Evolutionary conservation across 1,140 invertebrate genomes (phyloP), one percentile per base, ranked within the genome.

Genomic region (Aphaenogaster floridana): DNA sequence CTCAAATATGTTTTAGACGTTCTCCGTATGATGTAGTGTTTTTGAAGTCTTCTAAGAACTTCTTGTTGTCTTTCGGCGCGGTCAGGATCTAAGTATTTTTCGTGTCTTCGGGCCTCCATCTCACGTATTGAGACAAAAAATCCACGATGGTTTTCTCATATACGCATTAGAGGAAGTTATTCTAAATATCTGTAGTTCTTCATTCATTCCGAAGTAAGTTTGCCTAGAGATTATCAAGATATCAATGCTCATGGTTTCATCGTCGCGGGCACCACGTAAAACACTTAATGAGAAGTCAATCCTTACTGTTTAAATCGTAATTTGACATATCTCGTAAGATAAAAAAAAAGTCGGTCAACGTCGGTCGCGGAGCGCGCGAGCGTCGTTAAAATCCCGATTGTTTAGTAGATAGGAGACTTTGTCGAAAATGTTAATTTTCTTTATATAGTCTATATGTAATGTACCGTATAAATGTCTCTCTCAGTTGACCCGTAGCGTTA

Each of bases 381-480:
- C 74, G 66, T 72, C 34, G 54, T 77, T 28, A 87, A 84, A 87
- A 77, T 84, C 13, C 28, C 54, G 54, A 54, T 84, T 34, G 50
- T 89, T 87, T 87, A 61, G 17, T 87, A 61, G 21, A 80, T 50
- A 89, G 36, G 8, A 36, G 9, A 21, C 28, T 59, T 57, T 21
- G 71, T 74, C 68, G 13, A 72, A 48, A 71, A 42, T 71, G 80
- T 90, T 89, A 81, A 81, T 89, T 83, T 90, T 77, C 83, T 87
- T 63, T 42, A 89, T 89, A 86, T 86, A 89, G 87, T 78, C 72
- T 89, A 88, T 89, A 57, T 57, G 64, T 85, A 66, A 48, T 34
- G 52, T 85, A 61, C 42, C 42, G 57, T 86, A 64, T 57, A 66
- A 69, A 42, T 61, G 21, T 66, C 17, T 63, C 21, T 69, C 13